Percentiles rank a stretch among this genome's conserved stretches.
Conservation (phyloP, 1,140 invertebrate species). For the Drosophila paulistorum region DNA sequence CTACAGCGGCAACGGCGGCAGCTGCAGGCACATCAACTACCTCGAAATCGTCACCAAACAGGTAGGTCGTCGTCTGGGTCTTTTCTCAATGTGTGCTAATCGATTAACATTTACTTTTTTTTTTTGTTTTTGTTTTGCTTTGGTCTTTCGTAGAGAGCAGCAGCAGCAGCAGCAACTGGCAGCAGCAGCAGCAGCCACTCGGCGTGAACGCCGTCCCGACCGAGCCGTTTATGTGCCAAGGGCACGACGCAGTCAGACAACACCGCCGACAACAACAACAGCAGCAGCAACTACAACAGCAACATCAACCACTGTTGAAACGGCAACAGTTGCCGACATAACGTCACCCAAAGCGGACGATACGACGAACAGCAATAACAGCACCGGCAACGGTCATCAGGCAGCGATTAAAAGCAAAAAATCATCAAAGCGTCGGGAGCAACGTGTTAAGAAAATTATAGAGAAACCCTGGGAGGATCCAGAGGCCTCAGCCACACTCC, state of each 20-base stretch:
- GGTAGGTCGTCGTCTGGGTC: constrained; percentile 32
- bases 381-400: constrained; percentile 39
- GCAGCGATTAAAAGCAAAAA: constrained; percentile 50
- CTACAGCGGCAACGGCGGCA: constrained; percentile 13
- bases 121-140: constrained; percentile 62
- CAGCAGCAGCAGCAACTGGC: constrained; percentile 47
- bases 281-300: constrained; percentile 22
- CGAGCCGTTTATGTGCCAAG: constrained; percentile 90
- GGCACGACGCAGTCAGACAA: constrained; percentile 85
- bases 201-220: constrained; percentile 87
- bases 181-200: constrained; percentile 43
- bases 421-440: constrained; percentile 48
- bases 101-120: constrained; percentile 37
- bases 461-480: constrained; percentile 38
- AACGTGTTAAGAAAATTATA: constrained; percentile 55
- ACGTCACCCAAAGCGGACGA: constrained; percentile 57
- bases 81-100: constrained; percentile 36
- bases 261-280: constrained; percentile 73
- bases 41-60: constrained; percentile 51
- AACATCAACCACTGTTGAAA: constrained; percentile 32
- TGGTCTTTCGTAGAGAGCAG: constrained; percentile 64
- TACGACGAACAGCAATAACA: constrained; percentile 16
- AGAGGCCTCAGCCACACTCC: constrained; percentile 39
- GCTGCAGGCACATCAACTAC: constrained; percentile 52
- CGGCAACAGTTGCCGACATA: constrained; percentile 54